These are phyloP conservation scores for Aradophagus sp. DNA, from an alignment of 1,140 invertebrate genomes.

Conservation along the genomic window DNA sequence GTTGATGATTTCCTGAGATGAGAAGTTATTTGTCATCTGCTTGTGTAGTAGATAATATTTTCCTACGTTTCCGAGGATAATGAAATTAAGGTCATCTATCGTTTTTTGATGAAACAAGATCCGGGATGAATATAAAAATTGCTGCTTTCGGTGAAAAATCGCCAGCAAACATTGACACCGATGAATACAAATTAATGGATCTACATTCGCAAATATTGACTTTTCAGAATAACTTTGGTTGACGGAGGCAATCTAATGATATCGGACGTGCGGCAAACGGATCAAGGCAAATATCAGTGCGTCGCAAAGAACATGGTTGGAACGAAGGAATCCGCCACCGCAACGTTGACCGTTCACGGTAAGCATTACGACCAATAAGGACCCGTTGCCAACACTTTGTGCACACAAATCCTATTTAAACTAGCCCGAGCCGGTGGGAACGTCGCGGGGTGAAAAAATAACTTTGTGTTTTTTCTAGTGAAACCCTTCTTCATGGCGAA, in stretches of 20 bases:
- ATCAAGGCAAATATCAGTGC: slow-evolving; percentile 91
- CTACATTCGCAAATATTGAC: no score
- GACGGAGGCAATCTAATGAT: slow-evolving; percentile 90
- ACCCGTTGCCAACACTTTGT: slow-evolving; percentile 28
- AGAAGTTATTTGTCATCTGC: no score
- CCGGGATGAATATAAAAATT: no score
- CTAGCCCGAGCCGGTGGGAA: slow-evolving; percentile 8
- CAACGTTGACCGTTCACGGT: slow-evolving; percentile 88
- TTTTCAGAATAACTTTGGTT: slow-evolving; percentile 83
- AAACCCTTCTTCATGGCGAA: slow-evolving; percentile 91
- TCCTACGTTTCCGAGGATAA: no score
- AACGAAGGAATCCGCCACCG: slow-evolving; percentile 83
- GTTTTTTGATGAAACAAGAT: no score
- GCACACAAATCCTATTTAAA: slow-evolving; percentile 27
- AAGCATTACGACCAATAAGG: slow-evolving; percentile 63
- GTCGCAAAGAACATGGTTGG: slow-evolving; percentile 90
- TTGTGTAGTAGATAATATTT: no score
- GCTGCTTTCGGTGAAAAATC: no score
- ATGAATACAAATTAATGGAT: no score
- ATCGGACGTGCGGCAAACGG: slow-evolving; percentile 85
- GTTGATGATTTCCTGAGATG: no score
- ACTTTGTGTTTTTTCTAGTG: slow-evolving; percentile 78
- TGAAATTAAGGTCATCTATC: no score
- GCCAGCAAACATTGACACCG: no score
- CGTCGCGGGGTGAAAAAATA: slow-evolving; percentile 9